Conservation (phyloP, 2,113 vertebrate species). For the Heliornis fulica region DNA sequence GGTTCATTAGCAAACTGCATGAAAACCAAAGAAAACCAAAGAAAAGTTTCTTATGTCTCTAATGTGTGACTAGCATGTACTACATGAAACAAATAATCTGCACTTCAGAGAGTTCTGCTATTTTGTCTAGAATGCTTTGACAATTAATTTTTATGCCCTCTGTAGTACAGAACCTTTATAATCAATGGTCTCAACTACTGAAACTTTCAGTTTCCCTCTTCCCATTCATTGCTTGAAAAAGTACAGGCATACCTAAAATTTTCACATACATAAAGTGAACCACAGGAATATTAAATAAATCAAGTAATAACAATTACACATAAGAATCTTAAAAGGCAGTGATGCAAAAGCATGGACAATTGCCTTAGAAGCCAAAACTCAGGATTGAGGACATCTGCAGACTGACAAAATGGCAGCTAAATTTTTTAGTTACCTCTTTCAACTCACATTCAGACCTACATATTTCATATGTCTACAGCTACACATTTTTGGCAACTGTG, state of each 20-base stretch:
- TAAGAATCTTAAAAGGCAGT: not conserved
- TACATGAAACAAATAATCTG: not conserved
- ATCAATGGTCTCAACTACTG: not conserved
- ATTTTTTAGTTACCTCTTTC: not conserved
- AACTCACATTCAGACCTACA: not conserved
- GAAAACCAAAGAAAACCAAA: too few relatives aligned
- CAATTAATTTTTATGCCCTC: conserved; percentile 22
- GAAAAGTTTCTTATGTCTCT: not conserved
- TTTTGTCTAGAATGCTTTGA: conserved; percentile 16
- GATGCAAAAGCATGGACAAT: not conserved
- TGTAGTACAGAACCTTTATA: not conserved
- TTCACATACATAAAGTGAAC: not conserved
- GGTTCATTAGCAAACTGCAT: not conserved
- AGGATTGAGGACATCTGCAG: not conserved
- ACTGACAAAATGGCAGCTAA: not conserved
- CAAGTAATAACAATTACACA: not conserved
- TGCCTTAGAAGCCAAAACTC: not conserved
- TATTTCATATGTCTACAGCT: not conserved
- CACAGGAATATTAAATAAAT: not conserved
- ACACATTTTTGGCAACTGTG: not conserved
- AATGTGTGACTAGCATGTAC: not conserved
- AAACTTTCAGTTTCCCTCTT: not conserved
- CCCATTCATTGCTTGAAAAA: not conserved
- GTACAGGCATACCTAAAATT: not conserved
- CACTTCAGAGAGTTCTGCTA: not conserved